Evolutionary conservation across 2,797 vertebrate genomes (phyloP).

Genomic region (Aeoliscus strigatus): DNA sequence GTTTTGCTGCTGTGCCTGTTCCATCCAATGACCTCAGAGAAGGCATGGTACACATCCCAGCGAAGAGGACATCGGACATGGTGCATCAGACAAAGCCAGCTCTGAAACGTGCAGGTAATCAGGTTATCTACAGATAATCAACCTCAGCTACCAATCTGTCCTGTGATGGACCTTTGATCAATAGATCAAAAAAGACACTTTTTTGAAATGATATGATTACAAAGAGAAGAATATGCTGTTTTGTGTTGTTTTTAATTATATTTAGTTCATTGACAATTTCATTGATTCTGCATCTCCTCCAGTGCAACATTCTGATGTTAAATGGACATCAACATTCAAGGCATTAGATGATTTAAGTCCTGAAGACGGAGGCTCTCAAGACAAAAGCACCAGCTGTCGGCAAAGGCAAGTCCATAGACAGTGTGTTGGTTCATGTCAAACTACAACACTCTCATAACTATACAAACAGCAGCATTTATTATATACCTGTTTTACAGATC

Average conservation of each 20-base stretch:
- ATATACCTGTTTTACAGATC: too few species aligned
- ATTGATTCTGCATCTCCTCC: neutral
- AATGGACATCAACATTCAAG: conserved; percentile 61
- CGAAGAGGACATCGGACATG: neutral
- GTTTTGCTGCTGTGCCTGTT: neutral
- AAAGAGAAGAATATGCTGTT: too few species aligned
- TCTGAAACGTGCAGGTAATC: conserved; percentile 11
- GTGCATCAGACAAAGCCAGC: neutral
- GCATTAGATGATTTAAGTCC: conserved; percentile 1
- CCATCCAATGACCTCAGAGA: conserved; percentile 28
- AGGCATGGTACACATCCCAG: conserved; percentile 27
- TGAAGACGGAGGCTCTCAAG: conserved; percentile 7
- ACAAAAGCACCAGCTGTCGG: conserved; percentile 13
- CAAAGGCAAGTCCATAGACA: conserved; percentile 26
- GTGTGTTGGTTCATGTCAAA: neutral
- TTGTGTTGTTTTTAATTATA: too few species aligned
- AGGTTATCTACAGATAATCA: neutral
- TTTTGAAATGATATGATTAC: too few species aligned
- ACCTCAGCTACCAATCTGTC: neutral
- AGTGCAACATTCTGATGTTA: conserved; percentile 4
- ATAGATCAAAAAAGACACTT: too few species aligned
- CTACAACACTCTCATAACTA: too few species aligned
- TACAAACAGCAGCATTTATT: too few species aligned
- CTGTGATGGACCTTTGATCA: too few species aligned
- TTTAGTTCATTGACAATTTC: too few species aligned